Percentiles rank a stretch among this genome's conserved stretches.
Conservation (phyloP, 1,140 invertebrate genomes). For the Microplitis demolitor region DNA sequence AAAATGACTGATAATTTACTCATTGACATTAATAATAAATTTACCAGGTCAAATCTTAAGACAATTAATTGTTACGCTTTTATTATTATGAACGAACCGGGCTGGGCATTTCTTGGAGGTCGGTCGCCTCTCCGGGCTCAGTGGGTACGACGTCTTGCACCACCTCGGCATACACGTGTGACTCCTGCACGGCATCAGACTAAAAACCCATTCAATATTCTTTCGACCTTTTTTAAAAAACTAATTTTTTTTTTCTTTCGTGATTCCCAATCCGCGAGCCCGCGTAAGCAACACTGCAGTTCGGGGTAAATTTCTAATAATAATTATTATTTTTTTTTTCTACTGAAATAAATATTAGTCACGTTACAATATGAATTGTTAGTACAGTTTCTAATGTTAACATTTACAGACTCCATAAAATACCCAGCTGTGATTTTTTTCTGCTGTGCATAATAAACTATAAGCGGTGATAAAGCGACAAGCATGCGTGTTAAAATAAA, state of each 20-base stretch:
- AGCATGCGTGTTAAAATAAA: conserved; percentile 14
- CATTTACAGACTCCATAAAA: conserved; percentile 6
- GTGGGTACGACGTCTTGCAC: conserved; percentile 48
- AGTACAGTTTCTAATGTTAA: not conserved
- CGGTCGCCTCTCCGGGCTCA: conserved; percentile 52
- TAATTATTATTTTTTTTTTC: not conserved
- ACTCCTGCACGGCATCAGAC: conserved; percentile 58
- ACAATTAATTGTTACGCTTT: conserved; percentile 6
- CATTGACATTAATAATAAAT: not conserved
- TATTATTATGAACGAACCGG: conserved; percentile 56
- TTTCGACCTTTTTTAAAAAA: not conserved
- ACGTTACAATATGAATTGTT: too few relatives aligned
- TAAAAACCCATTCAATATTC: conserved; percentile 55
- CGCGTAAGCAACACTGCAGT: conserved; percentile 27
- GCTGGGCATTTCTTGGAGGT: conserved; percentile 55
- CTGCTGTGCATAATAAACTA: not conserved
- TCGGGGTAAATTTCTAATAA: too few relatives aligned
- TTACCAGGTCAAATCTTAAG: not conserved
- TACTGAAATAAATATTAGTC: too few relatives aligned
- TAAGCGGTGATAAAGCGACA: not conserved
- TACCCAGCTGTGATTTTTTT: conserved; percentile 12
- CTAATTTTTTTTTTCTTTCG: too few relatives aligned
- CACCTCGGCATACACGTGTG: conserved; percentile 56
- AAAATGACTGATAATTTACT: not conserved
- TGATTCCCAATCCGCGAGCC: conserved; percentile 22